phyloP scores from a whole-genome alignment of 1,140 invertebrate species.

The Panagrolaimus sp. region DNA sequence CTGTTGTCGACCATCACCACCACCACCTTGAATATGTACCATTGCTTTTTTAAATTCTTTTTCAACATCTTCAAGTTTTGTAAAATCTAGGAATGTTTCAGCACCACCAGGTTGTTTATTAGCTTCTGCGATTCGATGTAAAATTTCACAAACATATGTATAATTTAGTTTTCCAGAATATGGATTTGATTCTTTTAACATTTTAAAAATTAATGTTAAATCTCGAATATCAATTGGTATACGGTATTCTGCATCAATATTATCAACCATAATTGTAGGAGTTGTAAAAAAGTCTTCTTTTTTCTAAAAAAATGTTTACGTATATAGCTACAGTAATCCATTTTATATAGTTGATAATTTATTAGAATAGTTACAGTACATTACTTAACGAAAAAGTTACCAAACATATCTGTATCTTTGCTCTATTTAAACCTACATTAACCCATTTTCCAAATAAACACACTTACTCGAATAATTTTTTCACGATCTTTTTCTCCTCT shows the following conservation, averaged over 20 bases:
- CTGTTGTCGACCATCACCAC: no score
- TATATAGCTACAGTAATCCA: no score
- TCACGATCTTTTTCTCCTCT: constrained; percentile 8
- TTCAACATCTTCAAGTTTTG: not conserved
- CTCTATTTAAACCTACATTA: no score
- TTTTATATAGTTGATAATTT: no score
- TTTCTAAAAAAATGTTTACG: no score
- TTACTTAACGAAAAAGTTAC: no score
- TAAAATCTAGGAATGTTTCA: not conserved
- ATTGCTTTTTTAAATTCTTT: not conserved
- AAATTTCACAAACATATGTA: constrained; percentile 6
- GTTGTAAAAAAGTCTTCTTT: constrained; percentile 10
- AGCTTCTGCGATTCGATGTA: constrained; percentile 15
- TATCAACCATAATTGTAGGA: constrained; percentile 14
- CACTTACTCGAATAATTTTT: not conserved
- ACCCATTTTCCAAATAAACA: not conserved
- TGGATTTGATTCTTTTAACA: not conserved
- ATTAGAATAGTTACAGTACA: no score
- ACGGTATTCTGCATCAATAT: not conserved
- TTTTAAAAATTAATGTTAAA: constrained; percentile 10
- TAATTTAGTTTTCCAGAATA: constrained; percentile 9
- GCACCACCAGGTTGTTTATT: constrained; percentile 3
- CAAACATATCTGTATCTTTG: no score
- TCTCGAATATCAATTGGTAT: constrained; percentile 18
- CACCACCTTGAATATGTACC: no score